A percentile compares a stretch with the other conserved stretches of the same genome.
These are phyloP conservation scores for Varanus salvator DNA, from an alignment of 2,113 vertebrate genomes.

Conservation along the genomic window DNA sequence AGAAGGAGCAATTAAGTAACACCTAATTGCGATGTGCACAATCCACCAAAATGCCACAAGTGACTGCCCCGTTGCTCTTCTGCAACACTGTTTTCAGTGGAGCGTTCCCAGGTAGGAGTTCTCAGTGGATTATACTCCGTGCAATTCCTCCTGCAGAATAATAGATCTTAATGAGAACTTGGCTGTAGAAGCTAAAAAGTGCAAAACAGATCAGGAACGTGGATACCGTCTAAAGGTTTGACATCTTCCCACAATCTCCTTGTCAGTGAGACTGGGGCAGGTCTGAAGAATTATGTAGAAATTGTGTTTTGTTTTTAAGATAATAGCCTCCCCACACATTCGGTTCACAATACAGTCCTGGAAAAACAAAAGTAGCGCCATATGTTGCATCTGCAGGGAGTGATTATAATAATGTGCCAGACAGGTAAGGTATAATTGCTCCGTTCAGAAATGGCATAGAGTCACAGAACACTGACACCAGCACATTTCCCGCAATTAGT, in stretches of 20 bases:
- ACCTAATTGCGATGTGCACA: background rate
- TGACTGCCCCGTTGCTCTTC: background rate
- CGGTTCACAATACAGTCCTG: conserved; percentile 51
- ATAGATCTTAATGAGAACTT: background rate
- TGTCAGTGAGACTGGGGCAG: background rate
- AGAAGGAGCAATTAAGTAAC: conserved; percentile 16
- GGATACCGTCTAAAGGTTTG: background rate
- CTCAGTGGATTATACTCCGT: background rate
- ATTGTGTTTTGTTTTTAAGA: conserved; percentile 54
- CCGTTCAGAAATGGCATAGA: conserved; percentile 58
- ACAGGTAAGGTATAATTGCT: conserved; percentile 70
- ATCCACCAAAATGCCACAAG: background rate
- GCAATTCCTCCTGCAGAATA: conserved; percentile 14
- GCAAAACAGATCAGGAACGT: background rate
- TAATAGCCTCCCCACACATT: conserved; percentile 22
- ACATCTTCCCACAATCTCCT: background rate
- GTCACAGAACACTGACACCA: conserved; percentile 70
- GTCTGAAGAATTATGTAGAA: conserved; percentile 17
- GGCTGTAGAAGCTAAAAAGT: background rate
- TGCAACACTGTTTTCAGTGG: background rate
- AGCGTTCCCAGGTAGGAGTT: background rate
- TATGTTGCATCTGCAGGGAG: conserved; percentile 65
- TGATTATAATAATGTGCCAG: conserved; percentile 60
- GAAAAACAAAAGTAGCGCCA: conserved; percentile 69
- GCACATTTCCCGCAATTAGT: conserved; percentile 69